Evolutionary conservation across 2,113 vertebrate species (phyloP), one percentile per base, ranked within the genome.

Genomic region (Solenodon paradoxus): DNA sequence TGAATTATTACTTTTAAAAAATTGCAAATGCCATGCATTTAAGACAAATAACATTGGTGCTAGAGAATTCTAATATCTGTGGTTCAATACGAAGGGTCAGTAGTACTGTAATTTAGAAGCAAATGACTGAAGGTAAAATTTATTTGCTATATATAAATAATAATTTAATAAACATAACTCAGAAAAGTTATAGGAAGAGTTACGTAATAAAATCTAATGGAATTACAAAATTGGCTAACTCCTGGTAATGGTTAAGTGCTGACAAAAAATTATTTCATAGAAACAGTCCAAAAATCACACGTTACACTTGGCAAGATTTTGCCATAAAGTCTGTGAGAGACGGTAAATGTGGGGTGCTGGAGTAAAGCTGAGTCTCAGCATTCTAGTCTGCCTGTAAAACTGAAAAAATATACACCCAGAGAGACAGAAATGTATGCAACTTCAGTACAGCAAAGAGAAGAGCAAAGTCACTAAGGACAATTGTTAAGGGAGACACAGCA

Each of bases 261-360:
- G 49, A 63, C 17, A 38, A 51, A 86, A 94, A 94, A 82, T 16
- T 68, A 49, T 53, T 82, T 66, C 7, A 81, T 7, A 30, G 13
- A 89, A 90, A 16, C 32, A 75, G 95, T 53, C 13, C 28, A 81
- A 91, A 96, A 63, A 69, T 49, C 38, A 24, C 9, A 94, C n/a
- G n/a, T 61, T 45, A 47, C n/a, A 86, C 74, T 78, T 93, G 74
- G 59, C 81, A 90, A 86, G 51, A 4, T 15, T 89, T 94, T 79
- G 32, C 63, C 51, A 32, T 57, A 83, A 81, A 91, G 63, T 38
- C 47, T 64, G 30, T 79, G 63, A 84, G 45, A 86, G 66, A 94
- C 45, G 79, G 45, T 89, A 78, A 42, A 68, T 69, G 20, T 3
- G 13, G 24, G 61, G 38, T 3, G n/a, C n/a, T n/a, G 79, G 92